Base-by-base conservation (phyloP, 2,797 vertebrate species). In the Austrolebias charrua region DNA sequence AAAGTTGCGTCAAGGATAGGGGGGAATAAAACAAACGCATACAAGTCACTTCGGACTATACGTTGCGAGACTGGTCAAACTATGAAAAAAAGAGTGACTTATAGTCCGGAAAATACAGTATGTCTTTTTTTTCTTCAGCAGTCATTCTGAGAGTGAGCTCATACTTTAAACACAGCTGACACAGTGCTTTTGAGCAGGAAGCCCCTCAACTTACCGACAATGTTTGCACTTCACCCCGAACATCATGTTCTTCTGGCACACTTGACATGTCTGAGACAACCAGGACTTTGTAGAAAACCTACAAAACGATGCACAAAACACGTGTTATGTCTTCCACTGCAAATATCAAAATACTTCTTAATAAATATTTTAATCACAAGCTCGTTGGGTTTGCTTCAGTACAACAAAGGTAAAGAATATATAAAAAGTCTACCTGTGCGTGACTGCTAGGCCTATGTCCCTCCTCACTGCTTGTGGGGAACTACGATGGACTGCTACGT, bases 141-240 rank as follows among this genome's bases (percentile, higher is more conserved):
- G 16, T 2, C 10, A 1, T 48, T 13, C 24, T 24, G 12, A 7
- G 40, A 15, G 6, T 50, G 3, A 49, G 18, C 38, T 38, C 18
- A 14, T 33, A 35, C 35, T 48, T 59, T 6, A 19, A 15, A 18
- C 58, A 29, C 5, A 16, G 11, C 4, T 15, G 15, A 20, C 18
- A 28, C 14, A n/a, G 7, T 19, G 6, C 8, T 44, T 49, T 20
- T 24, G 54, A 20, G 47, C 24, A 24, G 28, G 66, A 58, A 53
- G 49, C 0, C 14, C 42, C 50, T n/a, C 20, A 42, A 81, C 87
- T 84, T 62, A 88, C 87, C 84, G 82, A 78, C 98, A 99, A 72
- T 99, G 95, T 92, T 99, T 99, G 90, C 98, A 99, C 89, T 99
- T 99, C n/a, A 99, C 97, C n/a, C 98, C 98, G 3, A 99, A 99